phyloP scores from a whole-genome alignment of 1,140 invertebrate species.

The Aphidius gifuensis region DNA sequence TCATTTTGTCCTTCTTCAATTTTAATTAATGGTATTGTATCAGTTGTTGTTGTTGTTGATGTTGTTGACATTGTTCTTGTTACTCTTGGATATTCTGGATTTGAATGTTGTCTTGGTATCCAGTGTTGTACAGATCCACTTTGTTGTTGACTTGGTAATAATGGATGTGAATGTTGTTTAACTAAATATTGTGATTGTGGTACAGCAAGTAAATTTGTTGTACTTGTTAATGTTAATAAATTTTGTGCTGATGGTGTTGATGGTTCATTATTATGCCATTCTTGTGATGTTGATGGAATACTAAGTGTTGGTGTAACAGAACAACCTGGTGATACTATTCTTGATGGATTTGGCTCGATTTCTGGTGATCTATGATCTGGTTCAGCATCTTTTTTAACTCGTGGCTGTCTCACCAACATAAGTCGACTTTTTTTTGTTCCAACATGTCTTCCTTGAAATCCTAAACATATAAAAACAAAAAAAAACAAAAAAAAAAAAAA shows the following conservation, averaged over 20 bases:
- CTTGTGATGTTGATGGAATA: conserved; percentile 61
- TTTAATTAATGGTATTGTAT: conserved; percentile 40
- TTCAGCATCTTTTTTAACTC: conserved; percentile 65
- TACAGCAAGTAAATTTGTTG: conserved; percentile 60
- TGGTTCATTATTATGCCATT: conserved; percentile 47
- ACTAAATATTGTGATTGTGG: conserved; percentile 59
- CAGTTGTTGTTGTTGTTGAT: conserved; percentile 37
- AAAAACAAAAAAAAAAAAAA: conserved; percentile 4
- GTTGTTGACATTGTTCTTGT: conserved; percentile 44
- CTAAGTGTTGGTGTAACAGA: conserved; percentile 52
- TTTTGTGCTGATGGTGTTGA: conserved; percentile 28
- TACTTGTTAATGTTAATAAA: conserved; percentile 35
- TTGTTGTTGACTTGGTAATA: conserved; percentile 58
- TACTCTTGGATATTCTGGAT: conserved; percentile 48
- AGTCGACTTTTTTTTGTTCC: conserved; percentile 59
- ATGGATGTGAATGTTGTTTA: conserved; percentile 67
- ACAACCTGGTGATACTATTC: conserved; percentile 42
- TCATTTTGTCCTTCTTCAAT: conserved; percentile 31
- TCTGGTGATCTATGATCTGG: conserved; percentile 57
- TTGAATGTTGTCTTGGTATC: conserved; percentile 57
- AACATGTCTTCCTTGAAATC: conserved; percentile 38
- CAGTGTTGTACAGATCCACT: conserved; percentile 26
- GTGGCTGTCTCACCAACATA: conserved; percentile 63
- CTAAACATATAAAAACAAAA: conserved; percentile 20
- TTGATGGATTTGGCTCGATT: conserved; percentile 51